Conservation (phyloP, 1,140 invertebrate genomes). For the Aphis craccivora region DNA sequence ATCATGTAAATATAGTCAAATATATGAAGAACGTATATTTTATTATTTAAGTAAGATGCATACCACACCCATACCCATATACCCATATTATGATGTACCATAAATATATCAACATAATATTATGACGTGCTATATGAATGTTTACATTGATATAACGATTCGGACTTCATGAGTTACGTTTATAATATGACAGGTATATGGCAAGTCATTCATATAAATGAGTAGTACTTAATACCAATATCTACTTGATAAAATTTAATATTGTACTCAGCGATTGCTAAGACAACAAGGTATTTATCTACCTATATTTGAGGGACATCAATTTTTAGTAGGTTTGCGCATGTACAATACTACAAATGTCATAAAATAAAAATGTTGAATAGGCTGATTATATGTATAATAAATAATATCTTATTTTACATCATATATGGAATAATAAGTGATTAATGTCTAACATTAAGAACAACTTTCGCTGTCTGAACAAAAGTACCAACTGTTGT, state of each 20-base stretch:
- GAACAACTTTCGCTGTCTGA: conserved; percentile 4
- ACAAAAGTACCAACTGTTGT: background rate
- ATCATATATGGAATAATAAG: background rate
- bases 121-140: background rate
- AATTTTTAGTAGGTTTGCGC: background rate
- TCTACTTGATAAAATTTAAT: background rate
- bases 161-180: background rate
- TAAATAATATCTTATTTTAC: background rate
- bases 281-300: background rate
- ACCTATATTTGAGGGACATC: background rate
- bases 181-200: background rate
- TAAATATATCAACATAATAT: background rate
- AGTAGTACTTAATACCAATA: background rate
- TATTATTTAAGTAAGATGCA: background rate
- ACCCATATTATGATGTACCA: background rate
- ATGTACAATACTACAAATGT: background rate
- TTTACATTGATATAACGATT: background rate
- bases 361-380: background rate
- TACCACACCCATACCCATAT: too few species aligned
- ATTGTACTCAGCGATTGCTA: background rate
- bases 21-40: background rate
- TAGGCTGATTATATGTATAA: background rate
- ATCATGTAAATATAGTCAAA: background rate
- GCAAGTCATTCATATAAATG: background rate
- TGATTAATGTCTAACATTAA: background rate